phyloP scores from a whole-genome alignment of 2,888 invertebrate species.

The Nezara viridula region DNA sequence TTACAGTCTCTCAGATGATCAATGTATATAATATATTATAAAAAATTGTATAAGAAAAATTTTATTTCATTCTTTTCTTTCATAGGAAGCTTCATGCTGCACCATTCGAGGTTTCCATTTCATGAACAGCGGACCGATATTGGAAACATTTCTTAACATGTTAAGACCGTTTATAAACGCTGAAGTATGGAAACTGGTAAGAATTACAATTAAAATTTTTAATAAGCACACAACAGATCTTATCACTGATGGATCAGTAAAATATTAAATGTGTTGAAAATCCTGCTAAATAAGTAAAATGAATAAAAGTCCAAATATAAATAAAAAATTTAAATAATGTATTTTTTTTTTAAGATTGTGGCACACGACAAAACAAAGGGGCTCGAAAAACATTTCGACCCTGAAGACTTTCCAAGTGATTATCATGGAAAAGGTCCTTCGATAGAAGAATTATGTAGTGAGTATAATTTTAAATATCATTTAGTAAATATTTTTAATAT shows the following conservation, averaged over 20 bases:
- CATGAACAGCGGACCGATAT: slow-evolving; percentile 65
- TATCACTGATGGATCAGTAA: no score
- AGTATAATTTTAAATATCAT: not conserved
- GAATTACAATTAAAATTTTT: not conserved
- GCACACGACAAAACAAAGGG: slow-evolving; percentile 43
- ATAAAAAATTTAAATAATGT: no score
- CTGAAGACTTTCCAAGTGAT: slow-evolving; percentile 23
- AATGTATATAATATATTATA: not conserved
- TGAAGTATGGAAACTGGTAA: slow-evolving; percentile 62
- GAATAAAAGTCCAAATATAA: no score
- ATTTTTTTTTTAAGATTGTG: slow-evolving; percentile 5
- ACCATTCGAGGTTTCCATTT: slow-evolving; percentile 66
- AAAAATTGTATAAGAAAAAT: not conserved
- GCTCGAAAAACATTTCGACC: slow-evolving; percentile 21
- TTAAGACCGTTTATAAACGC: slow-evolving; percentile 66
- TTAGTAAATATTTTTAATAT: not conserved
- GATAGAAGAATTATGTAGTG: slow-evolving; percentile 29
- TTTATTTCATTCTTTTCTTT: not conserved
- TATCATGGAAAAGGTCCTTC: slow-evolving; percentile 41
- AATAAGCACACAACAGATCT: no score
- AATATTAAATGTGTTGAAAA: no score
- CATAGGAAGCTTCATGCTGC: slow-evolving; percentile 66
- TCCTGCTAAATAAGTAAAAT: no score
- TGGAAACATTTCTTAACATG: slow-evolving; percentile 65
- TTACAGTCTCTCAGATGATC: no score